Conservation (phyloP, 2,888 invertebrate species). For the Caenorhabditis sinica region DNA sequence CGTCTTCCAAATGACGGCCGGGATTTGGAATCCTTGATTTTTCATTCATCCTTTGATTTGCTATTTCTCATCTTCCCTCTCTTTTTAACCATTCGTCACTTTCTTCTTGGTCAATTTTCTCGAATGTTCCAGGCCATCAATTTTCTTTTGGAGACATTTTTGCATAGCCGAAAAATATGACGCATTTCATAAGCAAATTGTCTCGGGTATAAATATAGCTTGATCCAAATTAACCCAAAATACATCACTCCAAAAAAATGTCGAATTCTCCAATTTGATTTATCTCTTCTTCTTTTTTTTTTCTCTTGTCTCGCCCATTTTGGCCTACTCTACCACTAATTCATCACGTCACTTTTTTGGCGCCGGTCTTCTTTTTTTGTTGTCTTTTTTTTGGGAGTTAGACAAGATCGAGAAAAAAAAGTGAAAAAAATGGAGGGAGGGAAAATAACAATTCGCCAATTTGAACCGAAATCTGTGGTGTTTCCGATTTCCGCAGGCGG, state of each 20-base stretch:
- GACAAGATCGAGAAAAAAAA: neutral
- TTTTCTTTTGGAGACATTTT: neutral
- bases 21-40: no score
- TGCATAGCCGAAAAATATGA: neutral
- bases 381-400: slow-evolving; percentile 3
- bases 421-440: neutral
- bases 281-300: no score
- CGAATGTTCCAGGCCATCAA: no score
- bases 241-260: no score
- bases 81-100: neutral
- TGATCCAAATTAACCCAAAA: neutral
- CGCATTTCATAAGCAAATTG: neutral
- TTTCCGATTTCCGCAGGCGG: neutral
- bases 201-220: neutral
- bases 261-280: slow-evolving; percentile 13
- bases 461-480: slow-evolving; percentile 13
- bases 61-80: neutral
- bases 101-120: neutral
- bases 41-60: no score
- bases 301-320: neutral
- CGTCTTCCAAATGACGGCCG: neutral
- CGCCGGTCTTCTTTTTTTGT: neutral
- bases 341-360: slow-evolving; percentile 31
- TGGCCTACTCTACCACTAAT: neutral
- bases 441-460: slow-evolving; percentile 35